Conservation (phyloP, 1,140 invertebrate species). For the Drosophila chauvacae region DNA sequence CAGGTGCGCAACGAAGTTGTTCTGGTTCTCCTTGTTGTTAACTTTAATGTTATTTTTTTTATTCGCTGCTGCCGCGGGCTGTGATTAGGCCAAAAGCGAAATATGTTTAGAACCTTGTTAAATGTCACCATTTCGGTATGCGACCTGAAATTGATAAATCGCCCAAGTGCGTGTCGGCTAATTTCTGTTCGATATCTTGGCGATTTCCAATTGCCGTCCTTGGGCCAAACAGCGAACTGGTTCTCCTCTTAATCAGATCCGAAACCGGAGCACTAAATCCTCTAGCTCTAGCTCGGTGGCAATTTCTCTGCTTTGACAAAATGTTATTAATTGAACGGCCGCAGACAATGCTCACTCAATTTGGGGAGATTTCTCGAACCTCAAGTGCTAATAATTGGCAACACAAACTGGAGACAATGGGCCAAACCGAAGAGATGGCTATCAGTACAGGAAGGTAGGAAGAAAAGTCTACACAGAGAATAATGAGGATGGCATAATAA, state of each 20-base stretch:
- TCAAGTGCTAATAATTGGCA: slow-evolving; percentile 78
- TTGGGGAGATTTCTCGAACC: slow-evolving; percentile 56
- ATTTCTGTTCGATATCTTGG: slow-evolving; percentile 57
- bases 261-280: slow-evolving; percentile 24
- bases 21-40: slow-evolving; percentile 79
- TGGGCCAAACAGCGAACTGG: slow-evolving; percentile 41
- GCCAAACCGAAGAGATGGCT: slow-evolving; percentile 57
- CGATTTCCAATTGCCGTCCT: slow-evolving; percentile 62
- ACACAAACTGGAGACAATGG: slow-evolving; percentile 66
- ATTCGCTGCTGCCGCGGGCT: slow-evolving; percentile 17
- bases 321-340: slow-evolving; percentile 74
- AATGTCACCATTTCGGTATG: slow-evolving; percentile 76
- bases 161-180: slow-evolving; percentile 72
- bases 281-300: slow-evolving; percentile 34
- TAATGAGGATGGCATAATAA: neutral
- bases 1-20: slow-evolving; percentile 77
- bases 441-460: slow-evolving; percentile 38
- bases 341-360: slow-evolving; percentile 60
- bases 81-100: slow-evolving; percentile 68
- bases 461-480: slow-evolving; percentile 6
- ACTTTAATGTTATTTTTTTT: slow-evolving; percentile 36
- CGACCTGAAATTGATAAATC: slow-evolving; percentile 80
- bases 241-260: slow-evolving; percentile 37
- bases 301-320: slow-evolving; percentile 77
- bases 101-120: slow-evolving; percentile 79